These are phyloP conservation scores for Poecilia latipinna DNA, from an alignment of 2,113 vertebrate species.

Conservation along the genomic window DNA sequence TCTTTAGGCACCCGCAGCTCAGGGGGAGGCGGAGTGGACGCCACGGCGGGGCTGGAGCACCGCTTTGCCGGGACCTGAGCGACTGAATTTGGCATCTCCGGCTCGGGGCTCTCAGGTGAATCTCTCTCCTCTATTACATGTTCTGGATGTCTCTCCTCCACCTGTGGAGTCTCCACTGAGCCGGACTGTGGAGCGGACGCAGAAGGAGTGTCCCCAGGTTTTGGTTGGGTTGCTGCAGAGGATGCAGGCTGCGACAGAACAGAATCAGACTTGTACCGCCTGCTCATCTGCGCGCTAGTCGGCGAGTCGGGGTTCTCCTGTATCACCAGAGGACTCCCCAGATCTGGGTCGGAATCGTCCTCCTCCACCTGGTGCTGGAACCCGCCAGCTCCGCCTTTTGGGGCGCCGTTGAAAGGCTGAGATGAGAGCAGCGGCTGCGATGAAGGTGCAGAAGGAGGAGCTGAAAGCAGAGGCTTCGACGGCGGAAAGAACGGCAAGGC, in stretches of 20 bases:
- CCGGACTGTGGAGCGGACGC: conserved; percentile 52
- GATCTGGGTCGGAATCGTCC: conserved; percentile 80
- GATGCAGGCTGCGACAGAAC: conserved; percentile 58
- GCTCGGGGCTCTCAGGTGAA: conserved; percentile 84
- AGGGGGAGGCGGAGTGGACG: conserved; percentile 58
- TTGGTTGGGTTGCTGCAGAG: conserved; percentile 61
- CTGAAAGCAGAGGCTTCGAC: conserved; percentile 71
- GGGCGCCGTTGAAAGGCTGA: conserved; percentile 73
- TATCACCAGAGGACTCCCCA: conserved; percentile 80
- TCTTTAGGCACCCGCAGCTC: conserved; percentile 67
- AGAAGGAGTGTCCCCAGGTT: conserved; percentile 68
- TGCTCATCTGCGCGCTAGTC: conserved; percentile 70
- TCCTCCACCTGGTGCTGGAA: conserved; percentile 73
- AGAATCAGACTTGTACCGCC: conserved; percentile 64
- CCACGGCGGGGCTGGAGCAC: conserved; percentile 74
- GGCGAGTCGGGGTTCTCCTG: conserved; percentile 81
- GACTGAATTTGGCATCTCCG: conserved; percentile 71
- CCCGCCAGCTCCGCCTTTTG: conserved; percentile 59
- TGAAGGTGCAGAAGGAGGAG: conserved; percentile 65
- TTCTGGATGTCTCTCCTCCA: conserved; percentile 74
- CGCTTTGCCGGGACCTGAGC: conserved; percentile 63
- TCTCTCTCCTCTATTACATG: conserved; percentile 84
- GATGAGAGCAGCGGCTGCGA: conserved; percentile 70
- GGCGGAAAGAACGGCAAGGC: conserved; percentile 75
- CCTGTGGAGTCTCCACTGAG: conserved; percentile 54